phyloP scores from a whole-genome alignment of 2,888 invertebrate species.

The Blastobasis lacticolella region DNA sequence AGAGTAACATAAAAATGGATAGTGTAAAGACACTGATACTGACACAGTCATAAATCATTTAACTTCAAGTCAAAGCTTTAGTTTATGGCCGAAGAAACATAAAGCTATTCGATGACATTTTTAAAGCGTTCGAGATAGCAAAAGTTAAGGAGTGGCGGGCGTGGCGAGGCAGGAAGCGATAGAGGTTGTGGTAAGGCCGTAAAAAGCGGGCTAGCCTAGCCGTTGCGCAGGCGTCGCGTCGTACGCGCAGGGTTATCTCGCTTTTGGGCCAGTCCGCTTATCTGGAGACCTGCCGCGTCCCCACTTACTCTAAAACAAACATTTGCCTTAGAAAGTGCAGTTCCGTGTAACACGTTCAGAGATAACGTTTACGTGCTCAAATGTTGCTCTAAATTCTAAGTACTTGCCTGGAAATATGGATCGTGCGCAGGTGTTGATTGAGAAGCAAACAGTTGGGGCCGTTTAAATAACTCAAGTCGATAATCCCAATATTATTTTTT shows the following conservation, averaged over 20 bases:
- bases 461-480: too few species aligned
- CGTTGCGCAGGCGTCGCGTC: conserved; percentile 22
- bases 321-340: conserved; percentile 72
- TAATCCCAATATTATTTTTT: too few species aligned
- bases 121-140: neutral
- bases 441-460: conserved; percentile 40
- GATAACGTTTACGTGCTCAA: conserved; percentile 55
- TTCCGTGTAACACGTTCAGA: conserved; percentile 63
- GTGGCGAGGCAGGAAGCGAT: conserved; percentile 31
- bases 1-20: too few species aligned
- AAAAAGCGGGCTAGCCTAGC: conserved; percentile 33
- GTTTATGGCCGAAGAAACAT: too few species aligned
- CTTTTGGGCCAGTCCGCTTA: conserved; percentile 61
- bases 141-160: conserved; percentile 27
- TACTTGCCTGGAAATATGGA: conserved; percentile 37
- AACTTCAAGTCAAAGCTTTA: too few species aligned
- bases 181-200: conserved; percentile 52
- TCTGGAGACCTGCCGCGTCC: conserved; percentile 55
- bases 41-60: too few species aligned
- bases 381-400: conserved; percentile 51
- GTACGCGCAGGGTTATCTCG: conserved; percentile 49
- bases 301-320: conserved; percentile 62
- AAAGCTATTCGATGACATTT: too few species aligned
- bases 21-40: too few species aligned
- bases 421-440: conserved; percentile 33